Evolutionary conservation across 2,797 vertebrate genomes (phyloP), one percentile per base, ranked within the genome.

Genomic region (Streptopelia turtur): DNA sequence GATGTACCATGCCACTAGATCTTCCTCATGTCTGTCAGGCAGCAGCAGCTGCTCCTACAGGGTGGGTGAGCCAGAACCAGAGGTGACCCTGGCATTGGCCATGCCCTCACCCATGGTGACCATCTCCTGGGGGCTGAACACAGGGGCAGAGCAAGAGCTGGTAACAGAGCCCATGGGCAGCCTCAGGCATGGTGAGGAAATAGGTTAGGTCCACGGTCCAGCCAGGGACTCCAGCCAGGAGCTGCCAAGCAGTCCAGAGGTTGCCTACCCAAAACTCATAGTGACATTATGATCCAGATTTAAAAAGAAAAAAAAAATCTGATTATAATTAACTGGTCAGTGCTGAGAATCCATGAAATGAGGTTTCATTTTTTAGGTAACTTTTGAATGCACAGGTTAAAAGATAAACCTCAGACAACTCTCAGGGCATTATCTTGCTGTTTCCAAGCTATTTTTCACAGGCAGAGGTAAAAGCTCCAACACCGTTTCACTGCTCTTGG

Each of bases 11-110:
- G 22, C 3, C 1, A 0, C 9, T 16, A 4, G 6, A 65, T 17
- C 39, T 41, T 79, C 61, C 56, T 63, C 11, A 1, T 1, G 18
- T 16, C 61, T 66, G 17, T 31, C 31, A 39, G 55, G 17, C 11
- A 57, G n/a, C 64, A 70, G 45, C 14, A 68, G 25, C 15, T 76
- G 31, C 22, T 82, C 9, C 16, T 33, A 27, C 30, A 89, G 37
- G 17, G 60, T 5, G 4, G 4, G 13, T 0, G 0, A 75, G 20
- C 5, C 0, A 0, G 57, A 33, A 50, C 11, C 8, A 12, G 61
- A 22, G 1, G 7, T 31, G 20, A 53, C 15, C 8, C 8, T 25
- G 0, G 0, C 1, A 2, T 2, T 14, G 64, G 21, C 39, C 24
- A 8, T 16, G 4, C 16, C 41, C 30, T 75, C 21, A 65, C 14